Evolutionary conservation across 2,888 invertebrate species (phyloP).

Genomic region (Brachypalpus laphriformis): DNA sequence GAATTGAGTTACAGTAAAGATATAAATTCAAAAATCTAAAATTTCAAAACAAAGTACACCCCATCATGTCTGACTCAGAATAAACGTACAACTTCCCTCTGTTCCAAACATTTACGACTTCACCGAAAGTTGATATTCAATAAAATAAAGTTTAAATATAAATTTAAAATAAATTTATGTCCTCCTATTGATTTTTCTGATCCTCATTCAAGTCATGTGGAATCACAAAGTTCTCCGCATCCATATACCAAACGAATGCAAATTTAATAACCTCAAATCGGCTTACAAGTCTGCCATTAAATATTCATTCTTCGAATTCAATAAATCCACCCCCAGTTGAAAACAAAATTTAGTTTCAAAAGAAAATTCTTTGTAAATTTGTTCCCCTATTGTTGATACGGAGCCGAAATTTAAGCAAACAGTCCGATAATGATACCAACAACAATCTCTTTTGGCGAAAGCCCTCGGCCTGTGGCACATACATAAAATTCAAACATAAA

Average conservation of each 20-base stretch:
- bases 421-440: background rate
- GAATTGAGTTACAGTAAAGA: too few species aligned
- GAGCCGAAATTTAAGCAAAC: background rate
- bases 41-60: background rate
- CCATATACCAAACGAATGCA: constrained; percentile 12
- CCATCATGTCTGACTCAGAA: background rate
- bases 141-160: too few species aligned
- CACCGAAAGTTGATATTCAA: background rate
- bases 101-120: too few species aligned
- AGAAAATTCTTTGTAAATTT: background rate
- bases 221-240: background rate
- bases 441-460: background rate
- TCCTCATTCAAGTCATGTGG: background rate
- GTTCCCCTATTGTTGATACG: background rate
- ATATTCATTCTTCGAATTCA: constrained; percentile 60
- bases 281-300: constrained; percentile 38
- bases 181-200: background rate
- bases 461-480: background rate
- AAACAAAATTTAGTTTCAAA: constrained; percentile 30
- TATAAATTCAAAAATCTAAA: too few species aligned
- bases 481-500: background rate
- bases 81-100: too few species aligned
- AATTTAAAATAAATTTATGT: constrained; percentile 14
- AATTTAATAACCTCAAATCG: constrained; percentile 42
- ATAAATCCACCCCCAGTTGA: constrained; percentile 24